phyloP scores from a whole-genome alignment of 2,797 vertebrate species.

The Kryptopterus vitreolus region DNA sequence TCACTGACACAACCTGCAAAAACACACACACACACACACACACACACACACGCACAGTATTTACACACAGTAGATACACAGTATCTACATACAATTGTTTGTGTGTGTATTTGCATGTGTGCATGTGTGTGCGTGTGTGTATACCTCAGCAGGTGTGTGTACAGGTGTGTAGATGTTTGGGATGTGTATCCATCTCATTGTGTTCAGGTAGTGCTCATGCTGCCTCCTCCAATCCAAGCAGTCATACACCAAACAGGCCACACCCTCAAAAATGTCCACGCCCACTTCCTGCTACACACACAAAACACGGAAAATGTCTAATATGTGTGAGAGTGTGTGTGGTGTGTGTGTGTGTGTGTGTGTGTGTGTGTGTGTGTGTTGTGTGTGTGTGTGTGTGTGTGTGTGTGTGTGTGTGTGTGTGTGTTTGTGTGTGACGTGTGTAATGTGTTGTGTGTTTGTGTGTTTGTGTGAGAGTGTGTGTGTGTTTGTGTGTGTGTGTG shows the following conservation, averaged over 20 bases:
- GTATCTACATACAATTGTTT: too few relatives aligned
- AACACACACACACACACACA: background rate
- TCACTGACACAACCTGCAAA: background rate
- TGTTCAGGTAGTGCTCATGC: slow-evolving; percentile 80
- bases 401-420: too few relatives aligned
- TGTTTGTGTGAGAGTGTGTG: too few relatives aligned
- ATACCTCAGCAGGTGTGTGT: slow-evolving; percentile 61
- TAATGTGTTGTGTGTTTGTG: too few relatives aligned
- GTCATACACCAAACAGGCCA: slow-evolving; percentile 87
- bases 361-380: background rate
- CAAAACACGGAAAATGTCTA: background rate
- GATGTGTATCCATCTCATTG: slow-evolving; percentile 72
- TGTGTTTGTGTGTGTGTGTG: too few relatives aligned
- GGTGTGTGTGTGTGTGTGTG: background rate
- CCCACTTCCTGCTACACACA: slow-evolving; percentile 76
- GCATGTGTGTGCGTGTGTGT: slow-evolving; percentile 6
- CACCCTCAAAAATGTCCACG: slow-evolving; percentile 77
- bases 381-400: background rate
- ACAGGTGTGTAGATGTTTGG: slow-evolving; percentile 58
- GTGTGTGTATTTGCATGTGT: background rate
- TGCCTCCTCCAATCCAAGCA: slow-evolving; percentile 84
- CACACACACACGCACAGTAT: too few relatives aligned
- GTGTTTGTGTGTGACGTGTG: too few relatives aligned
- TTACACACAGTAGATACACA: too few relatives aligned
- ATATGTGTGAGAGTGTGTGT: background rate